These are phyloP conservation scores for Mastomys coucha DNA, from an alignment of 2,113 vertebrate genomes.

Conservation along the genomic window DNA sequence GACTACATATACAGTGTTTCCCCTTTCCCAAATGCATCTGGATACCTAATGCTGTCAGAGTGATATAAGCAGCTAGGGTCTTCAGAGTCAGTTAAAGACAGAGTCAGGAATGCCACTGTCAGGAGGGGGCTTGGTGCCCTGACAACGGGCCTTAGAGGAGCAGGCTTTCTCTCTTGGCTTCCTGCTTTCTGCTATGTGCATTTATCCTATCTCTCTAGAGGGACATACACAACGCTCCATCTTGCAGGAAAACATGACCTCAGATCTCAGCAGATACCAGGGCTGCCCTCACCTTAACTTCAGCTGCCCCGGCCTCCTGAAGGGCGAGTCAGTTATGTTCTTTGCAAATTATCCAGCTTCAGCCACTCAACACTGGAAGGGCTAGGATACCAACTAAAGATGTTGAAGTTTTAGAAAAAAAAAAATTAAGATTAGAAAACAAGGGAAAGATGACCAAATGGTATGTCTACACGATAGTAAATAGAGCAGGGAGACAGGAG, in stretches of 20 bases:
- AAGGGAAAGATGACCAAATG: not conserved
- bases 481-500: not conserved
- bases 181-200: not conserved
- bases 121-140: not conserved
- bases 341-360: not conserved
- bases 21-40: not conserved
- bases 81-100: not conserved
- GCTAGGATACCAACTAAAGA: not conserved
- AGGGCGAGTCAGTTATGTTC: not conserved
- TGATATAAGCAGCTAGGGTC: not conserved
- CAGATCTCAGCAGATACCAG: not conserved
- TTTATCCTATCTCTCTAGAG: not conserved
- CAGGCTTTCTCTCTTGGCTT: not conserved
- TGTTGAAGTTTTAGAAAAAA: not conserved
- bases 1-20: not conserved
- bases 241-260: not conserved
- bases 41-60: not conserved
- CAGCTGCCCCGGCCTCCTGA: not conserved
- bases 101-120: too few species aligned
- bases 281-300: not conserved
- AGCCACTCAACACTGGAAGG: not conserved
- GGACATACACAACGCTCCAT: not conserved
- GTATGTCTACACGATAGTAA: not conserved
- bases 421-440: not conserved
- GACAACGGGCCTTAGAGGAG: not conserved